These are phyloP conservation scores for cattle (Bos taurus) DNA, from an alignment of 2,113 vertebrate species.

Conservation along the genomic window ARS-UCD2.0 NC_037348.1:65171001-65171500, in stretches of 20 bases:
- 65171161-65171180: neutral
- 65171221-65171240: neutral
- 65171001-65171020: neutral
- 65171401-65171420: neutral
- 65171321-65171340: neutral
- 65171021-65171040: neutral
- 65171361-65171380: neutral
- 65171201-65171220: neutral
- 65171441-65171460: neutral
- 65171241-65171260: neutral
- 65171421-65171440: neutral
- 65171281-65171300: neutral
- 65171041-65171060: neutral
- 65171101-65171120: neutral
- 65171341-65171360: neutral
- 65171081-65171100: conserved; percentile 3
- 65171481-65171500: neutral
- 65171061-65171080: conserved; percentile 8
- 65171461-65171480: neutral
- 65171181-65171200: neutral
- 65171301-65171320: neutral
- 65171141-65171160: neutral
- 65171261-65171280: neutral
- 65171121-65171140: neutral
- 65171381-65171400: neutral